These are phyloP conservation scores for Leucophenga varia DNA, from an alignment of 1,140 invertebrate genomes.

Conservation along the genomic window DNA sequence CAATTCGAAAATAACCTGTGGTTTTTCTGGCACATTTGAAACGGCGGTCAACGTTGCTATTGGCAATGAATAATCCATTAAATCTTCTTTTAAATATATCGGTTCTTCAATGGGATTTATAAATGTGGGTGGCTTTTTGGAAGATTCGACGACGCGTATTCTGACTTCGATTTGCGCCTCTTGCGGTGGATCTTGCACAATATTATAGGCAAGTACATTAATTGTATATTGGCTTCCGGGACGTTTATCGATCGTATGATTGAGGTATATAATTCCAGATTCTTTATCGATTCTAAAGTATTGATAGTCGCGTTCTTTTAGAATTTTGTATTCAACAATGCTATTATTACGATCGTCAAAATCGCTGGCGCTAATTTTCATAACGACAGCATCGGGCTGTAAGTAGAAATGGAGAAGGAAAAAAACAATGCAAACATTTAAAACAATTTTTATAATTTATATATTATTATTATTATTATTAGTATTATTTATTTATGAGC, in stretches of 20 bases:
- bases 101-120: slow-evolving; percentile 61
- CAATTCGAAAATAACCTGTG: slow-evolving; percentile 75
- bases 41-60: slow-evolving; percentile 70
- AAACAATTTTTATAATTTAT: too few species aligned
- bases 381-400: slow-evolving; percentile 66
- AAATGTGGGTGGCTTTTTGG: slow-evolving; percentile 82
- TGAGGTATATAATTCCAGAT: slow-evolving; percentile 77
- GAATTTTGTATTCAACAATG: slow-evolving; percentile 68
- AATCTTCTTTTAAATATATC: slow-evolving; percentile 73
- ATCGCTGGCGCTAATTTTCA: slow-evolving; percentile 85
- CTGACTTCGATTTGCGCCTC: slow-evolving; percentile 71
- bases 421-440: slow-evolving; percentile 7
- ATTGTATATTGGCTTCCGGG: slow-evolving; percentile 72
- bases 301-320: slow-evolving; percentile 62
- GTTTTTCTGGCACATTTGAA: slow-evolving; percentile 73
- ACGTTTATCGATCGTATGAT: slow-evolving; percentile 63
- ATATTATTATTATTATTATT: too few species aligned
- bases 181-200: slow-evolving; percentile 63
- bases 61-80: slow-evolving; percentile 66
- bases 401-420: slow-evolving; percentile 25
- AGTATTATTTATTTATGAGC: too few species aligned
- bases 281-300: slow-evolving; percentile 78
- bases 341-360: slow-evolving; percentile 86
- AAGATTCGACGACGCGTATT: slow-evolving; percentile 82
- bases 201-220: slow-evolving; percentile 74